phyloP scores from a whole-genome alignment of 2,797 vertebrate species.

The Gymnothorax javanicus region DNA sequence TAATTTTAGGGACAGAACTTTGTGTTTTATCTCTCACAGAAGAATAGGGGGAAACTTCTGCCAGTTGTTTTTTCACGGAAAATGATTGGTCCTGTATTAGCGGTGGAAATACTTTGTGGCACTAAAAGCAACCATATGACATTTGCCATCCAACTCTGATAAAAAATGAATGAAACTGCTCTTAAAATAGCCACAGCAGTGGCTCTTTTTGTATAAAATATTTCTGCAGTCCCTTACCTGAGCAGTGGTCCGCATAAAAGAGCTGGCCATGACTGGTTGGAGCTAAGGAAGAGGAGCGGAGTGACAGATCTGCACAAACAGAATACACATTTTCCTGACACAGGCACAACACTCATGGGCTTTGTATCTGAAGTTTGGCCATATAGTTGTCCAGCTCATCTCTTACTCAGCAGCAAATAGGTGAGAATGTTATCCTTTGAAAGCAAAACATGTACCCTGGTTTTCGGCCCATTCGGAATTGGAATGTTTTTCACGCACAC shows the following conservation, averaged over 20 bases:
- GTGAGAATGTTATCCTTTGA: background rate
- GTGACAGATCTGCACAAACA: background rate
- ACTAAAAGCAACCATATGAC: constrained; percentile 10
- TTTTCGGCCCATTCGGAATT: background rate
- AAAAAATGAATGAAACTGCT: constrained; percentile 12
- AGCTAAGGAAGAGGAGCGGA: background rate
- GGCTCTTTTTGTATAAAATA: background rate
- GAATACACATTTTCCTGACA: background rate
- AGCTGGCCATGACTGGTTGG: background rate
- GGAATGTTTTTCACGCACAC: background rate
- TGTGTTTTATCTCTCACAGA: background rate
- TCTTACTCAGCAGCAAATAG: background rate
- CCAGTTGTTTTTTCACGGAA: background rate
- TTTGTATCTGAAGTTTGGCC: background rate
- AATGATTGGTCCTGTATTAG: constrained; percentile 1
- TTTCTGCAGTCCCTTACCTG: background rate
- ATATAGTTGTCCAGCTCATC: background rate
- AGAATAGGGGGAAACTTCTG: background rate
- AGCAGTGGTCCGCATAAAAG: background rate
- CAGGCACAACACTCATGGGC: background rate
- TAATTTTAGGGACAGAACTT: background rate
- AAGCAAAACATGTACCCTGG: background rate
- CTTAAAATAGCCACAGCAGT: background rate
- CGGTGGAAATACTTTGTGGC: constrained; percentile 7
- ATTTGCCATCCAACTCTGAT: constrained; percentile 16